phyloP scores from a whole-genome alignment of 2,888 invertebrate genomes.

The Acanthacorydalis orientalis region DNA sequence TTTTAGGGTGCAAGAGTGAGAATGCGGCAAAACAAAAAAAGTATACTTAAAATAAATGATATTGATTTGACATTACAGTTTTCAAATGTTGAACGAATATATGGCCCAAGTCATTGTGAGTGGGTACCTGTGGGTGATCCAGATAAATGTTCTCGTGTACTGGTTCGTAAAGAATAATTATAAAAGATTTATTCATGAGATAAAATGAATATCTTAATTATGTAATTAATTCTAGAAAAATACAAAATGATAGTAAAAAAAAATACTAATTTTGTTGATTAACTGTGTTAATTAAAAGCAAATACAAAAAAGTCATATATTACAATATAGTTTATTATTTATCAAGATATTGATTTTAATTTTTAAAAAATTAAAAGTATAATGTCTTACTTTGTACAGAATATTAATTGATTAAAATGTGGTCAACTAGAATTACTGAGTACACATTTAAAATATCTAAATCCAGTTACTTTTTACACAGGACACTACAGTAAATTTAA shows the following conservation, averaged over 20 bases:
- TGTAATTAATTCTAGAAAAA: too few species aligned
- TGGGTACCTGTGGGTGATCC: background rate
- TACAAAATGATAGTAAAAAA: too few species aligned
- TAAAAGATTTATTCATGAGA: background rate
- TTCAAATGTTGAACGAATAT: constrained; percentile 1
- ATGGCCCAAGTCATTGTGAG: background rate
- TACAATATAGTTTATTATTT: too few species aligned
- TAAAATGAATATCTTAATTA: background rate
- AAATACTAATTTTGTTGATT: too few species aligned
- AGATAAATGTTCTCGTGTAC: background rate
- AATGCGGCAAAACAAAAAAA: constrained; percentile 1
- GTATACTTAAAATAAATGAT: background rate
- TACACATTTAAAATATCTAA: too few species aligned
- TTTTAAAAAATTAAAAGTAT: too few species aligned
- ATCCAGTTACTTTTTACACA: constrained; percentile 5
- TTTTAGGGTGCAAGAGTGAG: background rate
- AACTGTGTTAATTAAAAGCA: too few species aligned
- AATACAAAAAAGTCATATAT: too few species aligned
- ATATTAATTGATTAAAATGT: too few species aligned
- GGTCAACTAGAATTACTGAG: too few species aligned
- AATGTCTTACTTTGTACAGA: too few species aligned
- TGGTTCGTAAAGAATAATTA: background rate
- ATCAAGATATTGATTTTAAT: too few species aligned
- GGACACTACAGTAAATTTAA: constrained; percentile 15
- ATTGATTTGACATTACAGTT: background rate